Evolutionary conservation across 2,797 vertebrate genomes (phyloP).

Genomic region (Botia kubotai): DNA sequence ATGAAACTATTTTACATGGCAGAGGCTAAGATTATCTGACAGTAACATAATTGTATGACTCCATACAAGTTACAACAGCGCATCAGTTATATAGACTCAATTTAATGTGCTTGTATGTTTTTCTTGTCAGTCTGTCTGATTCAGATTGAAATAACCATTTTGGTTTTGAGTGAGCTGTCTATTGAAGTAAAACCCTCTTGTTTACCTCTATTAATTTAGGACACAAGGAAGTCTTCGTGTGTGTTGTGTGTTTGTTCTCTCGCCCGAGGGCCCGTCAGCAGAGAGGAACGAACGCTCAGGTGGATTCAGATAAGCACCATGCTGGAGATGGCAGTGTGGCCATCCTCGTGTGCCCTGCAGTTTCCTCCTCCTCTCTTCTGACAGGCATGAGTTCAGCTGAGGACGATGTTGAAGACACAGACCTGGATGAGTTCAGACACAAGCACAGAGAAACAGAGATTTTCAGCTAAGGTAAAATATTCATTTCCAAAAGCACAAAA

Average conservation of each 20-base stretch:
- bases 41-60: too few relatives aligned
- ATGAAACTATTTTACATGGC: too few relatives aligned
- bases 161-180: too few relatives aligned
- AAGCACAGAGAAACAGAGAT: not conserved
- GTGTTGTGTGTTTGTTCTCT: not conserved
- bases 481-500: not conserved
- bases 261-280: slow-evolving; percentile 13
- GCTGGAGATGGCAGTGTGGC: slow-evolving; percentile 32
- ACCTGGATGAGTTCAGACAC: slow-evolving; percentile 32
- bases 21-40: too few relatives aligned
- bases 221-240: not conserved
- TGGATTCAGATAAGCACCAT: slow-evolving; percentile 39
- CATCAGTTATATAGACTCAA: too few relatives aligned
- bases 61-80: too few relatives aligned
- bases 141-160: too few relatives aligned
- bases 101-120: too few relatives aligned
- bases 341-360: slow-evolving; percentile 51
- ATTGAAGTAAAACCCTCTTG: not conserved
- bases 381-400: slow-evolving; percentile 50
- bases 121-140: too few relatives aligned
- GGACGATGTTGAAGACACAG: slow-evolving; percentile 40
- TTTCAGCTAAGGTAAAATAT: not conserved
- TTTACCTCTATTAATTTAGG: not conserved
- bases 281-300: slow-evolving; percentile 22
- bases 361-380: slow-evolving; percentile 35